Base-by-base conservation (phyloP, 2,888 invertebrate species). In the Apamea crenata region DNA sequence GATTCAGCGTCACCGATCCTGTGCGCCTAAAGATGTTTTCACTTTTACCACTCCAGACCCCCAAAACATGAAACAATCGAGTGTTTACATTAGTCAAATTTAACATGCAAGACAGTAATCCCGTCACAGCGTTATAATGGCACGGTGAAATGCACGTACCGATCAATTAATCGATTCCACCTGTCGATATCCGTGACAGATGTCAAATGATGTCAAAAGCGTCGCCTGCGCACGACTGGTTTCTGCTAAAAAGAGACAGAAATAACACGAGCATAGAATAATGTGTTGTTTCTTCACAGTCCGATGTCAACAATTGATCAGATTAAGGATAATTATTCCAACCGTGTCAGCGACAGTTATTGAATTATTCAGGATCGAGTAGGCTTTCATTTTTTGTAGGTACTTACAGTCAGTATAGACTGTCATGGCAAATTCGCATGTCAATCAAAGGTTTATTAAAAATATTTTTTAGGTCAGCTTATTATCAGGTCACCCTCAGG, bases 141-240 rank as follows among this genome's bases (percentile, higher is more conserved):
- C 73, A 85, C 59, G 65, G 71, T 74, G 56, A 75, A 84, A 83
- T 74, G 70, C 74, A 85, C 82, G 74, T 80, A 74, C 50, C 69
- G 50, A 76, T 81, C 74, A 81, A 87, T 84, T 85, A 85, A 85
- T 80, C 72, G 72, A 73, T 80, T 87, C 80, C 53, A 56, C 18
- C 59, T 32, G 56, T 73, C 68, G 65, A 81, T 81, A 85, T 77
- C 82, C 71, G 86, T 85, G 88, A 86, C 88, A 85, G 82, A 76
- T 85, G 88, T 88, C 88, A 88, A 85, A 85, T 77, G 76, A 84
- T 87, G 85, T 84, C 84, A 84, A 79, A 88, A 81, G 14, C 59
- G 74, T 74, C 86, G 66, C 77, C 71, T 71, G 77, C 76, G 53
- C 70, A 63, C 70, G 56, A 88, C 81, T 73, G 70, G 75, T 85